phyloP scores from a whole-genome alignment of 2,113 vertebrate genomes.

The Neomonachus schauinslandi region DNA sequence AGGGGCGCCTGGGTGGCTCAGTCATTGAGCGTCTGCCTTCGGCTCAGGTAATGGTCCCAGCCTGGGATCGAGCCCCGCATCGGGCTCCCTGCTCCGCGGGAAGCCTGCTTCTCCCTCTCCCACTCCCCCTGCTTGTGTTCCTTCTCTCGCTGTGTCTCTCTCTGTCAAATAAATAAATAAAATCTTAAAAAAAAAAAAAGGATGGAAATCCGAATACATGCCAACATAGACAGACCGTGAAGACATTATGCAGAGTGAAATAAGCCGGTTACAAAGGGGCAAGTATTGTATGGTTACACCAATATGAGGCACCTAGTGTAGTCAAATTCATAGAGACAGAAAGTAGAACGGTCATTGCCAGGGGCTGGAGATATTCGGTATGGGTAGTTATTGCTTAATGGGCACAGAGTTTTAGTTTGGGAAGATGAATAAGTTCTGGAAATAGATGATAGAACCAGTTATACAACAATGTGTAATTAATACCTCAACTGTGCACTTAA shows the following conservation, averaged over 20 bases:
- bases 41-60: no score
- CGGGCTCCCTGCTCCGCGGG: no score
- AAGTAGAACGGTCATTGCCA: not conserved
- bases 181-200: not conserved
- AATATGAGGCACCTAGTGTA: not conserved
- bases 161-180: no score
- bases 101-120: no score
- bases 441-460: not conserved
- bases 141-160: no score
- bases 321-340: not conserved
- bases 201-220: not conserved
- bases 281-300: not conserved
- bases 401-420: not conserved
- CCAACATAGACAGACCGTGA: not conserved
- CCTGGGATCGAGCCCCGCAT: no score
- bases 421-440: not conserved
- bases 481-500: not conserved
- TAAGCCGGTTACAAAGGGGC: not conserved
- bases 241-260: not conserved
- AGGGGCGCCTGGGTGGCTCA: no score
- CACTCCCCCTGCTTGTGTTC: no score
- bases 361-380: no score
- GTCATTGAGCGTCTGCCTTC: no score
- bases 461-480: not conserved
- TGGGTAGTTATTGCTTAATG: not conserved